Conservation (phyloP, 1,140 invertebrate genomes). For the Thereuonema tuberculata region DNA sequence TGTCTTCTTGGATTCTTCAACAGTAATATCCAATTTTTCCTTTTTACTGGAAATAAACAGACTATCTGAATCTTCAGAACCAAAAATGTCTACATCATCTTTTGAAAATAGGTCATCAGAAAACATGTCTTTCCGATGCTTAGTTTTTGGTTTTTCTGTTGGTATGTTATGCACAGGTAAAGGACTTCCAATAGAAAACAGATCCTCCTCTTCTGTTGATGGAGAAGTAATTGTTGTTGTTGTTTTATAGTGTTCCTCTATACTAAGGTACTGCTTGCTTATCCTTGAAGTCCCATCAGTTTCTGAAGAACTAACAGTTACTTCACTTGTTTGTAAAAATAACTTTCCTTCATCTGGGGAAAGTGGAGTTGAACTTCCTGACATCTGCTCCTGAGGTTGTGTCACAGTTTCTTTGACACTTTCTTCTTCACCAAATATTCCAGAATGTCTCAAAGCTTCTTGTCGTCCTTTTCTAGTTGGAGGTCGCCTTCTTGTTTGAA, state of each 20-base stretch:
- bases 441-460: too few species aligned
- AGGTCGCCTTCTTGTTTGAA: background rate
- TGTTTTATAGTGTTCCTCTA: background rate
- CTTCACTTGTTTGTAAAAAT: background rate
- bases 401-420: too few species aligned
- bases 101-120: too few species aligned
- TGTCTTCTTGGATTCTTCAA: too few species aligned
- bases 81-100: too few species aligned
- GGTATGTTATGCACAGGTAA: background rate
- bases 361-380: too few species aligned
- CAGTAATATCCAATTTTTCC: background rate
- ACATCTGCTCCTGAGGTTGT: too few species aligned
- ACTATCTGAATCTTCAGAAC: background rate
- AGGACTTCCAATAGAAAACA: background rate
- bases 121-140: background rate
- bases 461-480: background rate
- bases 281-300: too few species aligned
- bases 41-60: background rate
- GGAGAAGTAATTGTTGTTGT: background rate
- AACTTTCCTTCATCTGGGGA: too few species aligned
- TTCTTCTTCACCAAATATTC: too few species aligned
- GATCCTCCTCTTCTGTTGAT: background rate
- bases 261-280: too few species aligned
- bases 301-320: background rate
- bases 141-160: background rate